phyloP scores from a whole-genome alignment of 2,888 invertebrate genomes.

The Pyrochroa serraticornis region DNA sequence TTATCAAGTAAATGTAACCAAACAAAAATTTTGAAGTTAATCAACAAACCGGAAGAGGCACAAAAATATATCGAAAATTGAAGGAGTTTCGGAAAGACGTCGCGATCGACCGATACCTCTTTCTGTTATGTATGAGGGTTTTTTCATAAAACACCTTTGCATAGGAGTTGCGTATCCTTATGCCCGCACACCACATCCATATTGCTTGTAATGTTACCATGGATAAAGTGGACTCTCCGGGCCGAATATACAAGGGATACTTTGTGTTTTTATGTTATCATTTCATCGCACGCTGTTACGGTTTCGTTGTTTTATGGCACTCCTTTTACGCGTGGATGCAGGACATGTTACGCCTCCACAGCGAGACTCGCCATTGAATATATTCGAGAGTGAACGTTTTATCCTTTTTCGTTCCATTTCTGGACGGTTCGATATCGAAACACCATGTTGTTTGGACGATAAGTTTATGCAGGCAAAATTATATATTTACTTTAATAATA shows the following conservation, averaged over 20 bases:
- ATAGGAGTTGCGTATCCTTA: conserved; percentile 2
- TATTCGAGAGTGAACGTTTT: conserved; percentile 9
- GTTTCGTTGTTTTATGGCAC: conserved; percentile 36
- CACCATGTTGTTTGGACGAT: no score
- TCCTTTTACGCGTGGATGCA: conserved; percentile 30
- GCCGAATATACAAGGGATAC: conserved; percentile 32
- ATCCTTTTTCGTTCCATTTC: not conserved
- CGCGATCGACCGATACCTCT: conserved; percentile 11
- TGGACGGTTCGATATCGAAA: not conserved
- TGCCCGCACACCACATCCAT: conserved; percentile 10
- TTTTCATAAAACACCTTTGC: conserved; percentile 24
- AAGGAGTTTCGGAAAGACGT: not conserved
- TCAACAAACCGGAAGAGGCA: not conserved
- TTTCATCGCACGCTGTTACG: conserved; percentile 37
- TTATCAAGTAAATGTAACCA: no score
- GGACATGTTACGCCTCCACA: conserved; percentile 7
- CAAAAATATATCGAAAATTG: not conserved
- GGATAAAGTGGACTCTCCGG: conserved; percentile 25
- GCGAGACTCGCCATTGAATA: conserved; percentile 19
- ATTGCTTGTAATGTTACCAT: conserved; percentile 21
- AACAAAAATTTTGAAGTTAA: no score
- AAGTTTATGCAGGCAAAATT: no score
- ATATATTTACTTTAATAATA: no score
- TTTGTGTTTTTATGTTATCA: conserved; percentile 43
- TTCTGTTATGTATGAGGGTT: conserved; percentile 24